A percentile compares a stretch with the other conserved stretches of the same genome.
Conservation (phyloP, 2,888 invertebrate species). For the Temnothorax ravouxi region DNA sequence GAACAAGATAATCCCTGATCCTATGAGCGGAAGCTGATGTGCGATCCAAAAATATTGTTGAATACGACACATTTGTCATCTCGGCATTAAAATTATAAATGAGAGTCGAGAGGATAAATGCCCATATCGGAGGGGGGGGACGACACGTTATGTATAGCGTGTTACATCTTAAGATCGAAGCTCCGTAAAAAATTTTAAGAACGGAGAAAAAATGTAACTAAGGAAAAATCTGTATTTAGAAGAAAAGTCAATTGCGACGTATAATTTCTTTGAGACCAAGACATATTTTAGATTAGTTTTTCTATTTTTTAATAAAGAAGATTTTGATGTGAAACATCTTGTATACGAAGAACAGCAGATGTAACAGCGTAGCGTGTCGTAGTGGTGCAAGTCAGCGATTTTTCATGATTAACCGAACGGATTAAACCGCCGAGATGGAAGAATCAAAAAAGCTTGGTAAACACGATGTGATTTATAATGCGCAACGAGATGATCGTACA, state of each 20-base stretch:
- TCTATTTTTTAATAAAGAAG: not conserved
- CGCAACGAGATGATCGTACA: slow-evolving; percentile 47
- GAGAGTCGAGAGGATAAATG: slow-evolving; percentile 2
- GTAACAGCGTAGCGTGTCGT: slow-evolving; percentile 47
- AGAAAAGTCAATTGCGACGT: not conserved
- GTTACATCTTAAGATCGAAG: not conserved
- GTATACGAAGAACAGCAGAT: slow-evolving; percentile 36
- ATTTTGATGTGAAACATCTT: slow-evolving; percentile 3
- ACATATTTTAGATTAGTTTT: not conserved
- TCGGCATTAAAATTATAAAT: slow-evolving; percentile 76
- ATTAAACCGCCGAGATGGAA: slow-evolving; percentile 77
- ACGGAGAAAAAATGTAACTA: not conserved
- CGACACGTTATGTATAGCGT: slow-evolving; percentile 24
- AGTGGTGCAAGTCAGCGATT: slow-evolving; percentile 75
- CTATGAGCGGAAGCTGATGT: slow-evolving; percentile 82
- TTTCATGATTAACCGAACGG: slow-evolving; percentile 80
- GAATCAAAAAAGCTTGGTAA: slow-evolving; percentile 70
- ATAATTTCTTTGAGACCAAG: not conserved
- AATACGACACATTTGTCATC: slow-evolving; percentile 83
- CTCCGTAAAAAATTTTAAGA: not conserved
- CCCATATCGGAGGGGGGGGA: slow-evolving; percentile 14
- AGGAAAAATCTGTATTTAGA: not conserved
- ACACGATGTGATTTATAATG: slow-evolving; percentile 68
- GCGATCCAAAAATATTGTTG: slow-evolving; percentile 84
- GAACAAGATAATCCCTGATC: slow-evolving; percentile 82